These are phyloP conservation scores for Lutraria rhynchaena DNA, from an alignment of 1,140 invertebrate species.

Conservation along the genomic window DNA sequence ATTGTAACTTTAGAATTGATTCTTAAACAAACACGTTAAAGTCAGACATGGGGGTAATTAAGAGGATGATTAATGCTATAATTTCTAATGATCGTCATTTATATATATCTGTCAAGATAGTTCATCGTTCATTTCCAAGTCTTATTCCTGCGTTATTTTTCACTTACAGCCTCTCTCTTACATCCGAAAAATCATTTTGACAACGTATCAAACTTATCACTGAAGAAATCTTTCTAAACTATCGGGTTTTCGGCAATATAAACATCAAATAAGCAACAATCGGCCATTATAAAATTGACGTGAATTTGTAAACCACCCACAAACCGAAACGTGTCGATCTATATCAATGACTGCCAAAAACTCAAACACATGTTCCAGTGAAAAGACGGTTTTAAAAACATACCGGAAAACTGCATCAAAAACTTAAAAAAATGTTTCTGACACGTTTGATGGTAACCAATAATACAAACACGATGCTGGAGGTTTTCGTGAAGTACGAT, in stretches of 20 bases:
- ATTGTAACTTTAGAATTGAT: too few relatives aligned
- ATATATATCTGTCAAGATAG: too few relatives aligned
- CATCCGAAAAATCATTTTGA: slow-evolving; percentile 24
- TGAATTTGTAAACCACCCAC: slow-evolving; percentile 45
- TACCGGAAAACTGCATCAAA: slow-evolving; percentile 29
- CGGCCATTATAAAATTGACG: slow-evolving; percentile 42
- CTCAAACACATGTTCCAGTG: slow-evolving; percentile 37
- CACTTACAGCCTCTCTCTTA: slow-evolving; percentile 3
- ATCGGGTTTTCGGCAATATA: slow-evolving; percentile 34
- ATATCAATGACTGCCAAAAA: slow-evolving; percentile 44
- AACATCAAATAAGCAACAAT: slow-evolving; percentile 46
- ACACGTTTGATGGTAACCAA: slow-evolving; percentile 40
- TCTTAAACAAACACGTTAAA: too few relatives aligned
- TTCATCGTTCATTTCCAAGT: too few relatives aligned
- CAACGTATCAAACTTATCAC: slow-evolving; percentile 28
- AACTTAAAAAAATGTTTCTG: slow-evolving; percentile 14
- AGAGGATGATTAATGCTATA: too few relatives aligned
- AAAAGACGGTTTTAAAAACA: slow-evolving; percentile 27
- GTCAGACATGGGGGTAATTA: too few relatives aligned
- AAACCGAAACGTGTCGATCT: slow-evolving; percentile 38
- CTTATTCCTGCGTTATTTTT: slow-evolving; percentile 9
- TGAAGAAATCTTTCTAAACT: slow-evolving; percentile 13
- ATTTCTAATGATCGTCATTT: too few relatives aligned
- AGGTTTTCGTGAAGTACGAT: too few relatives aligned
- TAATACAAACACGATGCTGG: slow-evolving; percentile 20